These are phyloP conservation scores for Cataglyphis hispanica DNA, from an alignment of 1,140 invertebrate species.

Conservation along the genomic window DNA sequence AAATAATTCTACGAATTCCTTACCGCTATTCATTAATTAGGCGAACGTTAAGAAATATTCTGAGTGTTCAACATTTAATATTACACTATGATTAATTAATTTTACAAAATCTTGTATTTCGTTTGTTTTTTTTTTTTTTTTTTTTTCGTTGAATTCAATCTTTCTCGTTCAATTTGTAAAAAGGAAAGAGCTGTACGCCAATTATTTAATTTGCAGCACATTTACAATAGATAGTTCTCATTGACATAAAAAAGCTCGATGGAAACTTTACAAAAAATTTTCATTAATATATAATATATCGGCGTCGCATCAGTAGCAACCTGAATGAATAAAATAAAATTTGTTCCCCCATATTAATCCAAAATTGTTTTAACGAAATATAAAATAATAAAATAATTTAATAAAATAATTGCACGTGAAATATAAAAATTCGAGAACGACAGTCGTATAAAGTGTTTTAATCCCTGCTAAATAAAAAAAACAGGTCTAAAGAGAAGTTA, in stretches of 20 bases:
- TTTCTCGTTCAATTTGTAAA: conserved; percentile 16
- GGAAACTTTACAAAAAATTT: neutral
- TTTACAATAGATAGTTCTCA: conserved; percentile 10
- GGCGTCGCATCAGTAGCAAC: too few species aligned
- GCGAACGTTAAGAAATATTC: conserved; percentile 22
- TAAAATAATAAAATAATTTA: too few species aligned
- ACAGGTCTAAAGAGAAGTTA: neutral
- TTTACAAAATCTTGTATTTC: conserved; percentile 26
- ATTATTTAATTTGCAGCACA: conserved; percentile 27
- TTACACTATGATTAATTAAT: conserved; percentile 23
- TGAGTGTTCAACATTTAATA: neutral
- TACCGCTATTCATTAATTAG: conserved; percentile 37
- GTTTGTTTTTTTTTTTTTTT: conserved; percentile 5
- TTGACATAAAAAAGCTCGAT: conserved; percentile 14
- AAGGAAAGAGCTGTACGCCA: neutral
- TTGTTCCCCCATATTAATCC: neutral
- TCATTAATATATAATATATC: conserved; percentile 11
- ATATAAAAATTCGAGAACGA: neutral
- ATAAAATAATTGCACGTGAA: too few species aligned
- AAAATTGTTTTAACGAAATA: neutral
- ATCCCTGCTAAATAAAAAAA: neutral
- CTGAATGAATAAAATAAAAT: neutral
- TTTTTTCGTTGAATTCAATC: conserved; percentile 13
- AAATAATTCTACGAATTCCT: conserved; percentile 23
- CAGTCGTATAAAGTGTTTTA: conserved; percentile 2